Conservation (phyloP, 2,797 vertebrate species). For the Cichlasoma orientale region DNA sequence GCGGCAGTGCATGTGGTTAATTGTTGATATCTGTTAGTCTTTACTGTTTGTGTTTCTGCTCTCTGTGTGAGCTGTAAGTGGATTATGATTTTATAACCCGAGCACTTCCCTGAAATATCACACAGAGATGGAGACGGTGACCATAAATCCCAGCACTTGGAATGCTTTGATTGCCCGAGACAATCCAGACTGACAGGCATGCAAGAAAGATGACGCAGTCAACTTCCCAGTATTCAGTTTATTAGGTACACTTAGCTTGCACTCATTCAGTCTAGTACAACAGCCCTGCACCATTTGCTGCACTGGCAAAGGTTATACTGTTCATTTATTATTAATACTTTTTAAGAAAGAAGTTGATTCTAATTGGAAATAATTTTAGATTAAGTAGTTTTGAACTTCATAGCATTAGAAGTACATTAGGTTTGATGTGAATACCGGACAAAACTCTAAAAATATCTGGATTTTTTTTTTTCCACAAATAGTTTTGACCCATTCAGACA, state of each 20-base stretch:
- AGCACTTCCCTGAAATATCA: slow-evolving; percentile 26
- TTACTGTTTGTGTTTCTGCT: slow-evolving; percentile 5
- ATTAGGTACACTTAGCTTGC: background rate
- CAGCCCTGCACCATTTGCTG: background rate
- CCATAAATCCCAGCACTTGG: background rate
- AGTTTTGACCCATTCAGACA: background rate
- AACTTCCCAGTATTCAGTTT: background rate
- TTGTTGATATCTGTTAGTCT: slow-evolving; percentile 4
- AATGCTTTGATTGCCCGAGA: background rate
- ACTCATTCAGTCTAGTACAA: background rate
- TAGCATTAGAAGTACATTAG: too few relatives aligned
- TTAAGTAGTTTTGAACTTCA: too few relatives aligned
- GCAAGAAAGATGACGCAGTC: background rate
- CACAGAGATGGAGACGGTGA: background rate
- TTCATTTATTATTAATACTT: background rate
- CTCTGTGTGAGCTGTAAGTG: slow-evolving; percentile 17
- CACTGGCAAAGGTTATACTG: background rate
- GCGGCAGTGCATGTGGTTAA: slow-evolving; percentile 1
- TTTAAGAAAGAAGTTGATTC: background rate
- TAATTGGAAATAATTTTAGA: background rate
- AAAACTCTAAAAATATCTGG: background rate
- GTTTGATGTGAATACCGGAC: too few relatives aligned
- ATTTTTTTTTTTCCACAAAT: background rate
- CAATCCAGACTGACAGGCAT: background rate
- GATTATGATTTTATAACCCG: slow-evolving; percentile 40